phyloP scores from a whole-genome alignment of 2,113 vertebrate species.

The Cinclus mexicanus region DNA sequence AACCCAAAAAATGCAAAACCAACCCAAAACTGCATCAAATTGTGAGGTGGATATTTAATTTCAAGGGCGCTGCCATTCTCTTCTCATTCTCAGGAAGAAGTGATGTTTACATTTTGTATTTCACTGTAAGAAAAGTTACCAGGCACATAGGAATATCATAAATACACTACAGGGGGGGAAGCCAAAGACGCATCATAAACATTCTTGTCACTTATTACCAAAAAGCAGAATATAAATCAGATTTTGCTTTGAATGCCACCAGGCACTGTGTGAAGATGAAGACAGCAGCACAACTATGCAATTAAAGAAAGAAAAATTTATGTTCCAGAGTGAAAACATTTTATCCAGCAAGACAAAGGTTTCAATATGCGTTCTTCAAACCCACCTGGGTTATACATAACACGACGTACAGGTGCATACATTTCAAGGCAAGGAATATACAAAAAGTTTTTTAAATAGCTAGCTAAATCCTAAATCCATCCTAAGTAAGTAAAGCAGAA shows the following conservation, averaged over 20 bases:
- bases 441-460: not conserved
- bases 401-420: rapidly evolving
- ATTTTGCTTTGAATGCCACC: not conserved
- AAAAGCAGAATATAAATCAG: not conserved
- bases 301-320: not conserved
- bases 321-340: not conserved
- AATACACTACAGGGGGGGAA: not conserved
- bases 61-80: not conserved
- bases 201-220: not conserved
- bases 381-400: not conserved
- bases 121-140: not conserved
- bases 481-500: not conserved
- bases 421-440: not conserved
- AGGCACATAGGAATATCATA: not conserved
- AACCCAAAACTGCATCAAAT: not conserved
- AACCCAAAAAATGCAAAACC: not conserved
- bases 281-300: not conserved
- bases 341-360: not conserved
- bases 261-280: not conserved
- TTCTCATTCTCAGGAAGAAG: not conserved
- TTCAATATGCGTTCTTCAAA: not conserved
- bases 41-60: not conserved
- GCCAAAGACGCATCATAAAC: not conserved
- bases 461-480: not conserved
- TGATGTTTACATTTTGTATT: not conserved